A percentile compares a stretch with the other conserved stretches of the same genome.
phyloP scores from a whole-genome alignment of 2,113 vertebrate genomes.

The Oryzias curvinotus region DNA sequence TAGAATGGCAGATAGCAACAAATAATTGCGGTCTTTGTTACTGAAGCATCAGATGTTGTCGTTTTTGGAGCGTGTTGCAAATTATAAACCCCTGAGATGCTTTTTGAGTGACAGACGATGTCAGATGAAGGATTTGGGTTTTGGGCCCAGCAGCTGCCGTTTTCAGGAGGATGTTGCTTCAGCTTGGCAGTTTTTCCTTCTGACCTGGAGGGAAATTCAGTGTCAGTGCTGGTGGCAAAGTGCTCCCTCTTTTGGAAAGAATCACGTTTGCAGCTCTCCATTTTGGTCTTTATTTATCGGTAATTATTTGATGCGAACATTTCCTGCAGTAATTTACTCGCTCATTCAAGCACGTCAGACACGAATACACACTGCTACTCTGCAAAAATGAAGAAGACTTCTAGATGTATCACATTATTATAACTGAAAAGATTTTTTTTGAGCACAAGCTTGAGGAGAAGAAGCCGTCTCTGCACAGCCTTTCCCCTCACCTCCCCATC shows the following conservation, averaged over 20 bases:
- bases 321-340: not conserved
- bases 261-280: not conserved
- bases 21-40: constrained; percentile 47
- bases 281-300: not conserved
- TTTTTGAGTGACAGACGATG: constrained; percentile 38
- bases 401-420: constrained; percentile 17
- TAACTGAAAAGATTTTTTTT: constrained; percentile 22
- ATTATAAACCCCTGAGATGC: constrained; percentile 49
- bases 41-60: constrained; percentile 35
- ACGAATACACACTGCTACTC: constrained; percentile 3
- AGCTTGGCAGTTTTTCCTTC: constrained; percentile 49
- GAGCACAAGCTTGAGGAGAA: constrained; percentile 12
- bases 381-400: constrained; percentile 10
- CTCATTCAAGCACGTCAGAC: not conserved
- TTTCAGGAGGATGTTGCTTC: constrained; percentile 48
- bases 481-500: constrained; percentile 29
- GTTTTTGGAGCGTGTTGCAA: constrained; percentile 38
- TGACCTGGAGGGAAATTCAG: constrained; percentile 28
- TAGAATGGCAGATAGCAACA: constrained; percentile 65
- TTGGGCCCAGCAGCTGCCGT: constrained; percentile 44
- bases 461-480: constrained; percentile 27
- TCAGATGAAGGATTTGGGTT: constrained; percentile 50
- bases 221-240: constrained; percentile 12
- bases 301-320: constrained; percentile 11
- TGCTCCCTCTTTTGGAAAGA: constrained; percentile 34